phyloP scores from a whole-genome alignment of 2,113 vertebrate genomes.

The Gymnarchus niloticus region DNA sequence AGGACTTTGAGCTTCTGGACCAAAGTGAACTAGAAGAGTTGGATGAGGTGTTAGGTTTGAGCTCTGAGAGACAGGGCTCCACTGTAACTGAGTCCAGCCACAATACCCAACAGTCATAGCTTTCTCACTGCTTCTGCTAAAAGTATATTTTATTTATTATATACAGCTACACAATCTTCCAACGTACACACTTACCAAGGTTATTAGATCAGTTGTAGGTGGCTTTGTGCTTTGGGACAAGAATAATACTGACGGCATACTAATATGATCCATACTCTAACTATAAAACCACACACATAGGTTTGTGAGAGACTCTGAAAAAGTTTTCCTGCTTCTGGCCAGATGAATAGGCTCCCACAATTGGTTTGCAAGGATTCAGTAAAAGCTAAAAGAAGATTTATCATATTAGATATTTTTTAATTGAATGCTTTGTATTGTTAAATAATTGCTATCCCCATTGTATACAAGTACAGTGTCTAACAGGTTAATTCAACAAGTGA shows the following conservation, averaged over 20 bases:
- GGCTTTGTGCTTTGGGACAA: constrained; percentile 19
- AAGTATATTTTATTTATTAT: constrained; percentile 38
- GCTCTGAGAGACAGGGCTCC: constrained; percentile 51
- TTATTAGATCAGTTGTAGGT: constrained; percentile 17
- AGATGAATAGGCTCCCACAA: constrained; percentile 19
- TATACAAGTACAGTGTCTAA: neutral
- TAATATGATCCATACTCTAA: neutral
- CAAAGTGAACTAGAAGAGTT: constrained; percentile 93
- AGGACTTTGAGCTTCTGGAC: constrained; percentile 98
- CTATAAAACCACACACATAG: constrained; percentile 8
- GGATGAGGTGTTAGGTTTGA: constrained; percentile 71
- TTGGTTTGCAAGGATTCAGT: neutral
- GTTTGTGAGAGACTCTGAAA: constrained; percentile 13
- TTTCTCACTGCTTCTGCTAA: constrained; percentile 30
- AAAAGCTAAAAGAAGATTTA: neutral
- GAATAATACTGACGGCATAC: constrained; percentile 26
- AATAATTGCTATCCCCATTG: neutral
- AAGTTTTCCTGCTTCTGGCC: neutral
- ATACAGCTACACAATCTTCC: constrained; percentile 32
- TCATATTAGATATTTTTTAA: neutral
- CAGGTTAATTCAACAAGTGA: neutral
- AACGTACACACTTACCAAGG: constrained; percentile 25
- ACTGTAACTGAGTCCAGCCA: constrained; percentile 32
- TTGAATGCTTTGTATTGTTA: neutral
- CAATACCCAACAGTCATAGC: constrained; percentile 58